Evolutionary conservation across 1,140 invertebrate genomes (phyloP).

Genomic region (Liolophura sinensis): DNA sequence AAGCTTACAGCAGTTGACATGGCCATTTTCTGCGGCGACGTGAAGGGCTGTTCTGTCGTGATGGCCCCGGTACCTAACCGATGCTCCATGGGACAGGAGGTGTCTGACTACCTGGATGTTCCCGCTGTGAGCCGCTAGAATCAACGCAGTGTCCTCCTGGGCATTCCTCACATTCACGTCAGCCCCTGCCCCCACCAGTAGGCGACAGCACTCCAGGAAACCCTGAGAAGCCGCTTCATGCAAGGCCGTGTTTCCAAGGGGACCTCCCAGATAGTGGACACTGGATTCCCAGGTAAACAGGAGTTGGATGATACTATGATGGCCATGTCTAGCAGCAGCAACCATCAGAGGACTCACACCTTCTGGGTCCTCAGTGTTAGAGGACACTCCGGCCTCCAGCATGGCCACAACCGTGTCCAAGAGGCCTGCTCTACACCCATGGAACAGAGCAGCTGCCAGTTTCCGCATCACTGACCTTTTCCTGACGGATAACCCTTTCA

Average conservation of each 20-base stretch:
- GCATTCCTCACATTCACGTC: slow-evolving; percentile 42
- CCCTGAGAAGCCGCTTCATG: slow-evolving; percentile 53
- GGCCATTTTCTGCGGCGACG: slow-evolving; percentile 46
- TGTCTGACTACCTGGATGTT: slow-evolving; percentile 82
- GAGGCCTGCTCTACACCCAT: too few species aligned
- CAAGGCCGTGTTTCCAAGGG: slow-evolving; percentile 45
- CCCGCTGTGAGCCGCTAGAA: slow-evolving; percentile 82
- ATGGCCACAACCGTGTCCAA: slow-evolving; percentile 9
- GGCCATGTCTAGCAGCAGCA: slow-evolving; percentile 78
- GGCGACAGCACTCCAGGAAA: slow-evolving; percentile 62
- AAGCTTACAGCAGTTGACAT: slow-evolving; percentile 61
- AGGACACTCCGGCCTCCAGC: slow-evolving; percentile 28
- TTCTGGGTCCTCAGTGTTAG: slow-evolving; percentile 29
- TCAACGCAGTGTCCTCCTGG: slow-evolving; percentile 76
- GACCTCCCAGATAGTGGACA: slow-evolving; percentile 36
- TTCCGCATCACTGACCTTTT: too few species aligned
- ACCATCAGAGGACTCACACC: slow-evolving; percentile 82
- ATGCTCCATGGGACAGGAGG: slow-evolving; percentile 84
- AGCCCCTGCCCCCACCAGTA: slow-evolving; percentile 58
- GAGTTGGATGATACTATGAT: slow-evolving; percentile 79
- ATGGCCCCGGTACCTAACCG: slow-evolving; percentile 66
- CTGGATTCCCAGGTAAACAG: slow-evolving; percentile 72
- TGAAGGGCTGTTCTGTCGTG: slow-evolving; percentile 50
- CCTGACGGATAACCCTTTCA: too few species aligned
- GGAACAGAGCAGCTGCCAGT: too few species aligned